Evolutionary conservation across 2,888 invertebrate species (phyloP).

Genomic region (Drosophila subquinaria): DNA sequence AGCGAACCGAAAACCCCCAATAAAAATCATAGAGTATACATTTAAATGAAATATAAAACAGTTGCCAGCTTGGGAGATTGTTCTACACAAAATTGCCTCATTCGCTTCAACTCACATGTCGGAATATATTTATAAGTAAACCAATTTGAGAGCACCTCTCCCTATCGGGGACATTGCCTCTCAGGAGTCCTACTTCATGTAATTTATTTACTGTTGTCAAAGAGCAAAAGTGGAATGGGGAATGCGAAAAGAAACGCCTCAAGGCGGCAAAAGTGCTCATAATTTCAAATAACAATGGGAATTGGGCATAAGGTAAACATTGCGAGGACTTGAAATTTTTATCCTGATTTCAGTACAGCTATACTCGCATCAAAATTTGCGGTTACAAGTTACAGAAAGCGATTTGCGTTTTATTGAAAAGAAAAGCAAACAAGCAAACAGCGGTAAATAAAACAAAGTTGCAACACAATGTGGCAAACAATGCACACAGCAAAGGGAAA

Average conservation of each 20-base stretch:
- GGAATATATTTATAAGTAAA: conserved; percentile 5
- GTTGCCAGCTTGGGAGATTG: not conserved
- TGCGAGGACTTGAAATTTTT: conserved; percentile 25
- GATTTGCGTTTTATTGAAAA: conserved; percentile 60
- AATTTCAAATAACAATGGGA: conserved; percentile 66
- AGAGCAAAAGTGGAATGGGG: conserved; percentile 5
- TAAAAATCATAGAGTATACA: not conserved
- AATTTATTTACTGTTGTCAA: conserved; percentile 65
- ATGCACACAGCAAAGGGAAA: conserved; percentile 40
- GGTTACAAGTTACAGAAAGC: conserved; percentile 77
- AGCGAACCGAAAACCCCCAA: not conserved
- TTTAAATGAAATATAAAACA: not conserved
- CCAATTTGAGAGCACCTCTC: not conserved
- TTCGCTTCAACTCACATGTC: conserved; percentile 39
- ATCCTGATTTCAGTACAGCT: conserved; percentile 2
- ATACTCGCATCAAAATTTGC: conserved; percentile 38
- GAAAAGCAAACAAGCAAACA: conserved; percentile 70
- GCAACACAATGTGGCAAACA: conserved; percentile 70
- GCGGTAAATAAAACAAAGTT: conserved; percentile 64
- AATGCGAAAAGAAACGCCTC: conserved; percentile 48
- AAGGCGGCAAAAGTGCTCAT: conserved; percentile 73
- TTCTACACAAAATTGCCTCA: not conserved
- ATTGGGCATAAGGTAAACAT: conserved; percentile 51
- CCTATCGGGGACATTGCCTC: conserved; percentile 17
- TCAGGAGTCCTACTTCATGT: conserved; percentile 51